These are phyloP conservation scores for Ceryle rudis DNA, from an alignment of 2,797 vertebrate genomes.

Conservation along the genomic window DNA sequence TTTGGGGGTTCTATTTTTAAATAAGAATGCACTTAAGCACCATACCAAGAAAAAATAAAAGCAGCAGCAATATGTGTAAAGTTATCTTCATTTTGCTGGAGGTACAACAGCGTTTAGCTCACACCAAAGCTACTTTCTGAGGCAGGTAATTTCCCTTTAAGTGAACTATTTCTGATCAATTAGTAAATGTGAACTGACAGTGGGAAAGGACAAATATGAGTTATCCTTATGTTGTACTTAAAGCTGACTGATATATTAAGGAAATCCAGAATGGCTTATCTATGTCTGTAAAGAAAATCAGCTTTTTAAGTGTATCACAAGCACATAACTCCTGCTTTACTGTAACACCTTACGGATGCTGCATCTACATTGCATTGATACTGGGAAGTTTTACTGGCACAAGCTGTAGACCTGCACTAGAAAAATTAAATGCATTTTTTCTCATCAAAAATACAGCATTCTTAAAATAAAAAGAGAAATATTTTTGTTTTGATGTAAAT, in stretches of 20 bases:
- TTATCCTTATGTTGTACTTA: background rate
- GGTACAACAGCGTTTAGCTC: background rate
- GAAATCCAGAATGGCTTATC: background rate
- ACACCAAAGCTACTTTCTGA: background rate
- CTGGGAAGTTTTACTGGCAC: background rate
- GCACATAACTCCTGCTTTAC: background rate
- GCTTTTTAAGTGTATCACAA: background rate
- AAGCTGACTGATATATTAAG: background rate
- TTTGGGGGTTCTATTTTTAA: background rate
- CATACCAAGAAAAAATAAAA: background rate
- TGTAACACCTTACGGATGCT: background rate
- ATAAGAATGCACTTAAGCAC: background rate
- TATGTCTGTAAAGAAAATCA: background rate
- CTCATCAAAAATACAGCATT: background rate
- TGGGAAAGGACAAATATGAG: background rate
- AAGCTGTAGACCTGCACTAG: background rate
- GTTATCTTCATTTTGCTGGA: background rate
- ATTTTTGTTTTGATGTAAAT: background rate
- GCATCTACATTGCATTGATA: background rate
- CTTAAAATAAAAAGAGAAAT: background rate
- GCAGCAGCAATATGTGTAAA: background rate
- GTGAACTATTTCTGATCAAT: background rate
- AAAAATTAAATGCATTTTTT: background rate
- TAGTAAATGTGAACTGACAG: background rate
- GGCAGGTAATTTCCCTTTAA: constrained; percentile 7